Evolutionary conservation across 2,113 vertebrate genomes (phyloP), one percentile per base, ranked within the genome.

Genomic region (Odocoileus hemionus): DNA sequence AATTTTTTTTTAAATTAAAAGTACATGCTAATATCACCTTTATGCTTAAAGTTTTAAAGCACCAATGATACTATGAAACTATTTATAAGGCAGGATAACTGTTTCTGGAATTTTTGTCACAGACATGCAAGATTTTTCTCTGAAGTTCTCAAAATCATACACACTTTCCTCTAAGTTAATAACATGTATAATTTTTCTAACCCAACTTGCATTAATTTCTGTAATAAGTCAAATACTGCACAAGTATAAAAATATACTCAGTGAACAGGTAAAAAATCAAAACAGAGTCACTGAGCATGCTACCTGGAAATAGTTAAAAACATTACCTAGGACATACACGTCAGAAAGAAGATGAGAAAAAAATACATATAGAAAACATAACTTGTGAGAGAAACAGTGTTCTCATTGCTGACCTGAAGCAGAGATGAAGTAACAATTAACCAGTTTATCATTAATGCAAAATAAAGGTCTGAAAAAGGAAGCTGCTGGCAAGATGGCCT

Each of bases 401-500:
- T 43, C 67, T 28, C 55, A 23, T 1, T 16, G 55, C 9, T 57
- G 76, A 16, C 36, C 25, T 45, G 7, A 60, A 82, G 70, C 7
- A 55, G 52, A 95, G 80, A 61, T 67, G 58, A 95, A 95, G n/a
- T 47, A 85, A 64, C 26, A 64, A 36, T 0, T 3, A 89, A 50
- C n/a, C 88, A 84, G 45, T 54, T 82, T 96, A 89, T 96, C 85
- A 97, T 33, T 87, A 91, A 90, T 28, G 64, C 79, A 89, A 0
- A 97, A 60, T 64, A 83, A 95, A 58, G 39, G n/a, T 52, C 60
- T 79, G 0, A 67, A 33, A 97, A 94, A 95, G 7, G 2, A 92
- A 96, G 82, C 61, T 89, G 33, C 70, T 95, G 23, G 86, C 26
- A 91, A 80, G 21, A 88, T 0, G 36, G 79, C 93, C 85, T 61